A percentile compares a stretch with the other conserved stretches of the same genome.
These are phyloP conservation scores for Synergus gifuensis DNA, from an alignment of 2,888 invertebrate genomes.

Conservation along the genomic window DNA sequence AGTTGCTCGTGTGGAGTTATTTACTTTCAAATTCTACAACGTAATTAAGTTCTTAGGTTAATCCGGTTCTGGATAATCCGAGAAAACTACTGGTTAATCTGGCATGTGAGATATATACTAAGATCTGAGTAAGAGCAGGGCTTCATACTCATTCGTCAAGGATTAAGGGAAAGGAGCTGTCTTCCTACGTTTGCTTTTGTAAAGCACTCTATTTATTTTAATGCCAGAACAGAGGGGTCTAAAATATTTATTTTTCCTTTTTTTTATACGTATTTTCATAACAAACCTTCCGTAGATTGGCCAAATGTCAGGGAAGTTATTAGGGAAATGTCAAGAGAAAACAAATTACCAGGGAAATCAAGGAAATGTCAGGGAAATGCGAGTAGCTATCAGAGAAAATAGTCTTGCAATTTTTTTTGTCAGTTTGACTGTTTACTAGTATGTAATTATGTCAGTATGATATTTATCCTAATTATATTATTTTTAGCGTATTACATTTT, in stretches of 20 bases:
- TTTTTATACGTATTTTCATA: neutral
- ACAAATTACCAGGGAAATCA: no score
- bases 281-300: neutral
- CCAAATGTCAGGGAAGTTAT: no score
- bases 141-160: conserved; percentile 35
- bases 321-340: no score
- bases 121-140: conserved; percentile 24
- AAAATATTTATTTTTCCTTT: neutral
- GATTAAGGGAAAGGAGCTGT: conserved; percentile 5
- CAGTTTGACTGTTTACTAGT: no score
- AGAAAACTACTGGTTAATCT: conserved; percentile 37
- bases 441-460: no score
- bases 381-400: no score
- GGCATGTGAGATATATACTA: conserved; percentile 39
- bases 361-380: no score
- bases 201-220: conserved; percentile 16
- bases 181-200: conserved; percentile 27
- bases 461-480: no score
- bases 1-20: neutral
- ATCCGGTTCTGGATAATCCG: conserved; percentile 17
- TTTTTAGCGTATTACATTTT: no score
- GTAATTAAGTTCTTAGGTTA: conserved; percentile 27
- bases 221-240: neutral
- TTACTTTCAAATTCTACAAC: conserved; percentile 21
- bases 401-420: no score